Conservation (phyloP, 1,140 invertebrate species). For the Babylonia areolata region DNA sequence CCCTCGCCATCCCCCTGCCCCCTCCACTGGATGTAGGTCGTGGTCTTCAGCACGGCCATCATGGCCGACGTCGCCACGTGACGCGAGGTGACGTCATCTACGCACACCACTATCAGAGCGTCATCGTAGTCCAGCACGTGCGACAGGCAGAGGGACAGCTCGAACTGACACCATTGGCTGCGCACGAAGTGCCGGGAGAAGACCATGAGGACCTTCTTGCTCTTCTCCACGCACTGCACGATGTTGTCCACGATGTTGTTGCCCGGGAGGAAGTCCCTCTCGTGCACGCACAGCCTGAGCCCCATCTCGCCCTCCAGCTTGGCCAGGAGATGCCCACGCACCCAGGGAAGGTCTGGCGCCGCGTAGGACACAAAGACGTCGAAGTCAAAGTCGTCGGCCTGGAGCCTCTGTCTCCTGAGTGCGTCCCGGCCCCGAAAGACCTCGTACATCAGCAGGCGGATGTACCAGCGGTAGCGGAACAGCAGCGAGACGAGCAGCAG, state of each 20-base stretch:
- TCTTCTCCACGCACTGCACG: constrained; percentile 51
- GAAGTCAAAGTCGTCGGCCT: constrained; percentile 33
- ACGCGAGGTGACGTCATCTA: too few relatives aligned
- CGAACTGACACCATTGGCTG: constrained; percentile 62
- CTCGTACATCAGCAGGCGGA: constrained; percentile 28
- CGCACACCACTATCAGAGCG: constrained; percentile 36
- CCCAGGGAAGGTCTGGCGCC: not conserved
- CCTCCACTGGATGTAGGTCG: too few relatives aligned
- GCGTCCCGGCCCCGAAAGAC: not conserved
- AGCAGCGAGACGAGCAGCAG: not conserved
- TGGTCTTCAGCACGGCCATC: too few relatives aligned
- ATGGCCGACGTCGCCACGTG: too few relatives aligned
- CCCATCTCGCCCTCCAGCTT: constrained; percentile 22
- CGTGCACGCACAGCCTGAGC: constrained; percentile 59
- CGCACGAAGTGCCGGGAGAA: constrained; percentile 52
- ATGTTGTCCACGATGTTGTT: constrained; percentile 57
- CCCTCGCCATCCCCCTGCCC: too few relatives aligned
- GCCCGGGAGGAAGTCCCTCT: constrained; percentile 61
- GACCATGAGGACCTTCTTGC: constrained; percentile 52
- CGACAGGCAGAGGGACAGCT: constrained; percentile 73
- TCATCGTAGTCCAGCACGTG: constrained; percentile 35
- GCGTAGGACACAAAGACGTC: constrained; percentile 46
- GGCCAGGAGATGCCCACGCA: constrained; percentile 73
- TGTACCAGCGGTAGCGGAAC: not conserved
- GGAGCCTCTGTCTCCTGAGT: not conserved